Conservation (phyloP, 1,140 invertebrate genomes). For the Sminthurinus signatus region DNA sequence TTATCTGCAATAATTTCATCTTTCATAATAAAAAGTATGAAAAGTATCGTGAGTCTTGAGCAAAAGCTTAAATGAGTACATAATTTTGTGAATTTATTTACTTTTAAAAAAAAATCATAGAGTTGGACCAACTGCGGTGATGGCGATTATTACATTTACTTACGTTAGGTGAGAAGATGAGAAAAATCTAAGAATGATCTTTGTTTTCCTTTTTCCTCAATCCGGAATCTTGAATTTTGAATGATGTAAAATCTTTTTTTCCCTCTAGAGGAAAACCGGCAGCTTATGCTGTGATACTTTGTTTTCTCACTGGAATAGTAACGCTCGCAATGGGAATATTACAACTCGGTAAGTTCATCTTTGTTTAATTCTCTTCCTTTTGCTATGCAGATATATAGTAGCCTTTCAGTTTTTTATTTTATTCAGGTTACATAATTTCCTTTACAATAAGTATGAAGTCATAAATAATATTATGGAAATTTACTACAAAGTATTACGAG, state of each 20-base stretch:
- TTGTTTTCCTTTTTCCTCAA: no score
- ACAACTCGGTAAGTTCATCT: slow-evolving; percentile 63
- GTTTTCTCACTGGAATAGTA: slow-evolving; percentile 69
- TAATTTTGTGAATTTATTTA: not conserved
- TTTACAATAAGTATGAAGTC: no score
- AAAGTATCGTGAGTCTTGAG: no score
- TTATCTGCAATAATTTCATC: no score
- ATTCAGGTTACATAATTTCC: not conserved
- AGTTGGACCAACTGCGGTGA: slow-evolving; percentile 78
- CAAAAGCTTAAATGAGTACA: no score
- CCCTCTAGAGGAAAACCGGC: slow-evolving; percentile 58
- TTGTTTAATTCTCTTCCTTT: not conserved
- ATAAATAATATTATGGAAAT: no score
- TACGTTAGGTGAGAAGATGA: no score
- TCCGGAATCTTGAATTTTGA: no score
- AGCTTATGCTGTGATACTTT: slow-evolving; percentile 70
- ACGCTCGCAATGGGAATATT: slow-evolving; percentile 78
- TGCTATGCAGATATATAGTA: not conserved
- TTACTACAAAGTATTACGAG: no score
- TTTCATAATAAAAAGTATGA: no score
- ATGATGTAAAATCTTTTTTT: no score
- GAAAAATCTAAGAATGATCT: no score
- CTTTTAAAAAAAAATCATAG: not conserved
- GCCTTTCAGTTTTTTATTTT: not conserved
- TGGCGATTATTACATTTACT: slow-evolving; percentile 71